A percentile compares a stretch with the other conserved stretches of the same genome.
phyloP scores from a whole-genome alignment of 2,113 vertebrate species.

The Gavialis gangeticus region DNA sequence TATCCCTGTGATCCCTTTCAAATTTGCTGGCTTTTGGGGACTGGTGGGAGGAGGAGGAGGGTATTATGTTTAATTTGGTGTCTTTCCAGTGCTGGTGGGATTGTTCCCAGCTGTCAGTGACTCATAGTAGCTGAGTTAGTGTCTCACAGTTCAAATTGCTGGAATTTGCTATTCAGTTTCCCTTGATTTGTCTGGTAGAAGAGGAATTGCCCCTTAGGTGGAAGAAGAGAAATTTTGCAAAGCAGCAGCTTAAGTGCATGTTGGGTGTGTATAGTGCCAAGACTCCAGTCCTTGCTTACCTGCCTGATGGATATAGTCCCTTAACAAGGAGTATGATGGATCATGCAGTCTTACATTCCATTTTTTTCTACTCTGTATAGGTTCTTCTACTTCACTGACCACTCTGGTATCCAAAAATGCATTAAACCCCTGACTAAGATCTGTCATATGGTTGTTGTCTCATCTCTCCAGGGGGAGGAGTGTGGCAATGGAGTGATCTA shows the following conservation, averaged over 20 bases:
- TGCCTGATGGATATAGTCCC: background rate
- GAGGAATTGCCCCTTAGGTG: slow-evolving; percentile 35
- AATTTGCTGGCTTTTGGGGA: background rate
- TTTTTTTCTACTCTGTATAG: background rate
- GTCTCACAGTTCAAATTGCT: slow-evolving; percentile 45
- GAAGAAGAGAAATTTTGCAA: background rate
- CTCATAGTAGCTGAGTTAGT: slow-evolving; percentile 46
- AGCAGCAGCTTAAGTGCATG: background rate
- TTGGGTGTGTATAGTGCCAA: background rate
- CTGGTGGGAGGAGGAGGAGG: background rate
- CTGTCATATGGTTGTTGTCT: background rate
- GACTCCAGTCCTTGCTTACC: background rate
- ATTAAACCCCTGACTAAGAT: background rate
- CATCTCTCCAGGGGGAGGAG: background rate
- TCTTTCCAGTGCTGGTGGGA: slow-evolving; percentile 26
- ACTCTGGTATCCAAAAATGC: background rate
- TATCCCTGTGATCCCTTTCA: slow-evolving; percentile 31
- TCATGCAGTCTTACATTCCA: background rate
- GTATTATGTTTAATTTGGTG: background rate
- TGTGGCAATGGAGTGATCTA: background rate
- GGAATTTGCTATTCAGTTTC: slow-evolving; percentile 61
- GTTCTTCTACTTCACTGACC: background rate
- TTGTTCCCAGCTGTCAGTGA: slow-evolving; percentile 63
- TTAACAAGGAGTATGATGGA: background rate
- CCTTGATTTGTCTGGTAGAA: slow-evolving; percentile 34